These are phyloP conservation scores for Morinoia aosen DNA, from an alignment of 2,888 invertebrate species.

Conservation along the genomic window DNA sequence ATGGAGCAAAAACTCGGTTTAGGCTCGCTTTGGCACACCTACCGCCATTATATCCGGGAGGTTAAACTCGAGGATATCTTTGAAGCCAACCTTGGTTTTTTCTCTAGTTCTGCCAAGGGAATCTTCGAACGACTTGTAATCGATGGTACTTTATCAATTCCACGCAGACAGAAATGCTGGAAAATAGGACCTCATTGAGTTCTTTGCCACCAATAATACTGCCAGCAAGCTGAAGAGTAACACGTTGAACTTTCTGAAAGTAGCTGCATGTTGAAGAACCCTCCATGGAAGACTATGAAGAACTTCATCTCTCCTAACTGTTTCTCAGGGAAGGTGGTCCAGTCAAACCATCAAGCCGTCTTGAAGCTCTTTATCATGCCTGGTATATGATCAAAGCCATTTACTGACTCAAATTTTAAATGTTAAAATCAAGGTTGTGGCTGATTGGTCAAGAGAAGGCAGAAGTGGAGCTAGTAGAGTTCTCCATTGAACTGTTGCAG, in stretches of 20 bases:
- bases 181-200: conserved; percentile 27
- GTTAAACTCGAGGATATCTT: neutral
- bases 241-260: neutral
- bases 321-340: neutral
- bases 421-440: neutral
- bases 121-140: conserved; percentile 21
- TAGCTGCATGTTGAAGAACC: conserved; percentile 17
- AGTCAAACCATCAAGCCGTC: neutral
- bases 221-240: conserved; percentile 12
- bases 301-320: conserved; percentile 7
- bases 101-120: neutral
- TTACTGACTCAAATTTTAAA: neutral
- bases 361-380: neutral
- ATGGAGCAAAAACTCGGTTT: too few relatives aligned
- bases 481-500: neutral
- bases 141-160: neutral
- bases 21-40: too few relatives aligned
- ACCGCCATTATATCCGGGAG: neutral
- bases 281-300: neutral
- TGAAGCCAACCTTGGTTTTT: neutral
- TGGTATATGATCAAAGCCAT: neutral
- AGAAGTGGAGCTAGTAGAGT: neutral
- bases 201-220: conserved; percentile 5
- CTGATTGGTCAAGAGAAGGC: neutral
- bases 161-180: neutral